These are phyloP conservation scores for Delichon dasypus DNA, from an alignment of 2,797 vertebrate genomes.

Conservation along the genomic window DNA sequence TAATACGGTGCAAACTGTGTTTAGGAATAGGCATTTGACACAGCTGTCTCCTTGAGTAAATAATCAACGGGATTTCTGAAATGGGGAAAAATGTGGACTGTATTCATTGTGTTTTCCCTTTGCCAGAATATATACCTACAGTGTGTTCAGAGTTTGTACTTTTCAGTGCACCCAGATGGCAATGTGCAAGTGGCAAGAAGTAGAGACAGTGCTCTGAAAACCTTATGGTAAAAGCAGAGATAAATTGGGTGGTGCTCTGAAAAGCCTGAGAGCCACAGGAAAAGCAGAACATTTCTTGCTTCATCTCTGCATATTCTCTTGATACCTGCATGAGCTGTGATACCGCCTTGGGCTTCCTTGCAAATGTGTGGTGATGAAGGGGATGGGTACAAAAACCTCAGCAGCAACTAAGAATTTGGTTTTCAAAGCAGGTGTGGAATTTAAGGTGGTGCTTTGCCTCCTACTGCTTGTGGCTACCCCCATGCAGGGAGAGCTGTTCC, in stretches of 20 bases:
- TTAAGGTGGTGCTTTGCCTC: not conserved
- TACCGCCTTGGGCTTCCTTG: not conserved
- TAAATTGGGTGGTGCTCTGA: not conserved
- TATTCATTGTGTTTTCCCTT: not conserved
- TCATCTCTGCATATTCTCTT: not conserved
- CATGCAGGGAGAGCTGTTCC: not conserved
- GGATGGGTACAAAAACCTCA: not conserved
- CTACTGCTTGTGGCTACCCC: not conserved
- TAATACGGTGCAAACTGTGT: not conserved
- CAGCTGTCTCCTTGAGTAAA: not conserved
- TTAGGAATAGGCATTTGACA: not conserved
- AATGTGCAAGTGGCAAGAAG: not conserved
- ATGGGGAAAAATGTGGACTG: not conserved
- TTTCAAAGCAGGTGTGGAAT: not conserved
- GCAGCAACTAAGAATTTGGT: not conserved
- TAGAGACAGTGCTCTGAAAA: not conserved
- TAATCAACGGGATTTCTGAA: not conserved
- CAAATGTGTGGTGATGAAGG: not conserved
- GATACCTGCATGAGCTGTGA: not conserved
- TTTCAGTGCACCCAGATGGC: not conserved
- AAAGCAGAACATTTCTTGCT: not conserved
- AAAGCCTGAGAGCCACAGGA: not conserved
- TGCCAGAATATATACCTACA: not conserved
- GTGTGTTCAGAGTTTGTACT: not conserved
- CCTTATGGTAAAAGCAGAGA: not conserved